Conservation (phyloP, 2,797 vertebrate genomes). For the Rhinogobio ventralis region DNA sequence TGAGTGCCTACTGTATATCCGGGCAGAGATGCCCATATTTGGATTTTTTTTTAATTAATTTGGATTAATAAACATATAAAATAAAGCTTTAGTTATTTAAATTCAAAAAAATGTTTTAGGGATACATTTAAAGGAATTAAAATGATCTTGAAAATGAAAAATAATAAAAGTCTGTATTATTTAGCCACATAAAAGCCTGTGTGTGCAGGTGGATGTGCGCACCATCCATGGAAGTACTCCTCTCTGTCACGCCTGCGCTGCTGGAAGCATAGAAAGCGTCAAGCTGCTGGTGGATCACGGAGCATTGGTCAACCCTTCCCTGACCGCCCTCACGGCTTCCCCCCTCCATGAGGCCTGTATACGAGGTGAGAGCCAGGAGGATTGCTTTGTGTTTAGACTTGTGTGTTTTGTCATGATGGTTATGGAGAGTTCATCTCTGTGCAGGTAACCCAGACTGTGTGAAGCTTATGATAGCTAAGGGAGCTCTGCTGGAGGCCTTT, state of each 20-base stretch:
- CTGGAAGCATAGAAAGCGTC: slow-evolving; percentile 86
- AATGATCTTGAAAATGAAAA: neutral
- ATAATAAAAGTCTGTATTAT: neutral
- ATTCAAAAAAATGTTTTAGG: neutral
- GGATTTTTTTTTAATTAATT: no score
- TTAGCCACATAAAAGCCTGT: neutral
- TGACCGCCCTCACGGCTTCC: slow-evolving; percentile 85
- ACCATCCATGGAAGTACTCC: slow-evolving; percentile 92
- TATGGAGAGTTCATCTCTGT: neutral
- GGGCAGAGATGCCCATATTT: neutral
- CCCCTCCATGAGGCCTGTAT: slow-evolving; percentile 94
- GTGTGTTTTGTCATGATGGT: neutral
- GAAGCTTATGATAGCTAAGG: slow-evolving; percentile 82
- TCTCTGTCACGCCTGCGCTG: slow-evolving; percentile 89
- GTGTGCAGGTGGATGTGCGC: slow-evolving; percentile 85
- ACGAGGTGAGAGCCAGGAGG: slow-evolving; percentile 76
- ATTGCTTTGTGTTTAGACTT: neutral
- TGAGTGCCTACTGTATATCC: no score
- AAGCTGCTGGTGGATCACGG: slow-evolving; percentile 84
- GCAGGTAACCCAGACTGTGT: slow-evolving; percentile 86
- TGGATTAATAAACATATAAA: neutral
- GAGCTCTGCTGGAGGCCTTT: slow-evolving; percentile 87
- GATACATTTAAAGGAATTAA: neutral
- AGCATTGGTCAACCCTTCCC: slow-evolving; percentile 87
- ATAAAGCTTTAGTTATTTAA: neutral